phyloP scores from a whole-genome alignment of 2,888 invertebrate species.

The Drosophila anomalata region DNA sequence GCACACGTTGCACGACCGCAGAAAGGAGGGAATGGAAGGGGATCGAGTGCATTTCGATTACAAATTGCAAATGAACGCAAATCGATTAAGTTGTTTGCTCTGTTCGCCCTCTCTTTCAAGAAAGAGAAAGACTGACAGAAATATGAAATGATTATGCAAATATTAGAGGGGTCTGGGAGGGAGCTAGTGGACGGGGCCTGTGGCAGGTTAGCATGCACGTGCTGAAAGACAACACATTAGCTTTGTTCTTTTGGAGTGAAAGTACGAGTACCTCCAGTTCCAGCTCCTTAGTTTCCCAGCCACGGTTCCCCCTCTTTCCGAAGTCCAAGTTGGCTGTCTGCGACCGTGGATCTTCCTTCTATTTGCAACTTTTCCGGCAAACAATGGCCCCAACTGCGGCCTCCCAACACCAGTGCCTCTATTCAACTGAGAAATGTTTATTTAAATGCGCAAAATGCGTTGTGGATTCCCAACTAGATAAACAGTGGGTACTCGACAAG shows the following conservation, averaged over 20 bases:
- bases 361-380: slow-evolving; percentile 51
- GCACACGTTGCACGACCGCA: slow-evolving; percentile 44
- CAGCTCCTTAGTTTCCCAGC: slow-evolving; percentile 3
- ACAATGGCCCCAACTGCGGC: slow-evolving; percentile 57
- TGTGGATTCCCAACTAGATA: slow-evolving; percentile 39
- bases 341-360: slow-evolving; percentile 37
- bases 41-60: slow-evolving; percentile 53
- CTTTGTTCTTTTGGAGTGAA: slow-evolving; percentile 67
- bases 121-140: slow-evolving; percentile 29
- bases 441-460: slow-evolving; percentile 77
- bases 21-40: slow-evolving; percentile 12
- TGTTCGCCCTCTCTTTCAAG: slow-evolving; percentile 14
- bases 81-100: slow-evolving; percentile 75
- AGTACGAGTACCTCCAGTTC: slow-evolving; percentile 56
- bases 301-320: background rate
- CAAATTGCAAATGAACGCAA: slow-evolving; percentile 77
- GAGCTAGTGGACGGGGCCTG: background rate
- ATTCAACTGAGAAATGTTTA: slow-evolving; percentile 70
- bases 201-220: slow-evolving; percentile 54
- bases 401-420: slow-evolving; percentile 17
- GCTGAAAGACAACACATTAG: slow-evolving; percentile 58
- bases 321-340: slow-evolving; percentile 30
- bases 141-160: slow-evolving; percentile 76
- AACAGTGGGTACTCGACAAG: slow-evolving; percentile 12
- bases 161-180: slow-evolving; percentile 32